Conservation (phyloP, 2,113 vertebrate genomes). For the Lethenteron camtschaticum region DNA sequence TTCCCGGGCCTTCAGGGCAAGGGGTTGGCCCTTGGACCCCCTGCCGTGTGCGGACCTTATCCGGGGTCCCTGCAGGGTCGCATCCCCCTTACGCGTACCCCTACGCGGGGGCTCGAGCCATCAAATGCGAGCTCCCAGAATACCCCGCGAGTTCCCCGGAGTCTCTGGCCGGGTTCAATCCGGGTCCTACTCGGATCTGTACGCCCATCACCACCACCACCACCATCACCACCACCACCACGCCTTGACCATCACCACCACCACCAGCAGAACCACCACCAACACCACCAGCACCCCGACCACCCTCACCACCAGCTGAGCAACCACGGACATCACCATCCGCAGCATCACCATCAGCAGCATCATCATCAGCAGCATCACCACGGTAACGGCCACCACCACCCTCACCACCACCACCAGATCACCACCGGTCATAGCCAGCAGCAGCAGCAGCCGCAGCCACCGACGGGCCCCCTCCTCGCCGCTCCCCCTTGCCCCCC, state of each 20-base stretch:
- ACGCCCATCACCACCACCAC: background rate
- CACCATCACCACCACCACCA: slow-evolving; percentile 3
- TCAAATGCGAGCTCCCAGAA: background rate
- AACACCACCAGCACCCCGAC: slow-evolving; percentile 1
- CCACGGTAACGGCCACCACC: background rate
- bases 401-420: background rate
- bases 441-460: slow-evolving; percentile 1
- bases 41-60: background rate
- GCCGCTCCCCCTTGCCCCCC: background rate
- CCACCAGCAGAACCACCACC: background rate
- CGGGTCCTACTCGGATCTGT: background rate
- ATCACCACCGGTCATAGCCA: background rate
- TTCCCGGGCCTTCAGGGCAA: background rate
- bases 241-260: background rate
- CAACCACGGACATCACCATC: background rate
- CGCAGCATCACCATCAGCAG: background rate
- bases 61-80: background rate
- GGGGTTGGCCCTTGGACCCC: background rate
- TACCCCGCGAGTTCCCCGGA: background rate
- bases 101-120: background rate
- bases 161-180: background rate
- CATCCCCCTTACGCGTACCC: background rate
- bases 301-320: background rate
- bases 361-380: background rate
- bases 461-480: background rate